phyloP scores from a whole-genome alignment of 64 coral and sea anemone species.

The Montipora foliosa region DNA sequence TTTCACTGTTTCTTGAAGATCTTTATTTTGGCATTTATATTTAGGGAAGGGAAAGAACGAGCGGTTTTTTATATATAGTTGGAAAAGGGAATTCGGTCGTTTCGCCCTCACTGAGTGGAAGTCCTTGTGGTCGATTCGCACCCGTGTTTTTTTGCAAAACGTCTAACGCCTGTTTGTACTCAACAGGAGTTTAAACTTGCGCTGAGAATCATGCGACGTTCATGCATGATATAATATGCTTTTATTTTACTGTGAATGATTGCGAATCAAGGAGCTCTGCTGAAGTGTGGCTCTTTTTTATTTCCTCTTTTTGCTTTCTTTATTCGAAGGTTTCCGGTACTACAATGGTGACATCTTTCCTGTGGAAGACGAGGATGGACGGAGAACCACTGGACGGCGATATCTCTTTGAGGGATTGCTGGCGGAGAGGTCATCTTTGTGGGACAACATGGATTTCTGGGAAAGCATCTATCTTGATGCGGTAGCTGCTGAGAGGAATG shows the following conservation, averaged over 20 bases:
- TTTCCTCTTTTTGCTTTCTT: background rate
- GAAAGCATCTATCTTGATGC: constrained; percentile 93
- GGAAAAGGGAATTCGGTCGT: no score
- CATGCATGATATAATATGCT: no score
- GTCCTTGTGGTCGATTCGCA: no score
- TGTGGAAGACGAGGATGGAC: constrained; percentile 76
- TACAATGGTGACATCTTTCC: constrained; percentile 87
- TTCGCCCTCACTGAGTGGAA: no score
- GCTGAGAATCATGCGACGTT: no score
- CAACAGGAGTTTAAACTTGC: no score
- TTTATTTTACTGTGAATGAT: no score
- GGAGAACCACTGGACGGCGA: constrained; percentile 74
- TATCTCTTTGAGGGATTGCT: constrained; percentile 94
- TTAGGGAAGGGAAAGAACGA: no score
- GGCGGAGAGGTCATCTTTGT: constrained; percentile 82
- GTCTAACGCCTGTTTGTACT: no score
- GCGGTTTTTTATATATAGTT: no score
- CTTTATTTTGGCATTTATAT: background rate
- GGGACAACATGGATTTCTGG: constrained; percentile 99
- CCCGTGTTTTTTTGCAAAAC: no score
- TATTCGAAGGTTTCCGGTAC: constrained; percentile 50
- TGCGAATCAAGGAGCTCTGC: no score
- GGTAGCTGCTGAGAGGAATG: constrained; percentile 88
- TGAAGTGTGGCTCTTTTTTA: background rate
- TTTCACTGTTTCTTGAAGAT: background rate